Percentiles rank a stretch among this genome's conserved stretches.
Evolutionary conservation across 2,113 vertebrate genomes (phyloP).

Genomic region (Apeltes quadracus): DNA sequence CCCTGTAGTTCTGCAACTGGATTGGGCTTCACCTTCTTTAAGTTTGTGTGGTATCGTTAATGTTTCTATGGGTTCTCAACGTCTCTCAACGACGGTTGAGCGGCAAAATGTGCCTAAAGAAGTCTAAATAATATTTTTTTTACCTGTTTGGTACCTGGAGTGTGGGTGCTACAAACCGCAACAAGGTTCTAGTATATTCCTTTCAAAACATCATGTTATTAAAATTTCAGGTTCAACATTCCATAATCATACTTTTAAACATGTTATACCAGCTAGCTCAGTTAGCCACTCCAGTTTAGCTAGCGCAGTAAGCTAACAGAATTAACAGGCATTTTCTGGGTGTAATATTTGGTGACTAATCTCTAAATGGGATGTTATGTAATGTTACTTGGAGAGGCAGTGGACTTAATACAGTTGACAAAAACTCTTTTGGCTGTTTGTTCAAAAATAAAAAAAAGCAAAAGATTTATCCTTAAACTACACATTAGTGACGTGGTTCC

Average conservation of each 20-base stretch:
- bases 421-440: neutral
- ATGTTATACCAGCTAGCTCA: neutral
- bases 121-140: neutral
- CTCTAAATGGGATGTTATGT: neutral
- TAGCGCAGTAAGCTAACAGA: neutral
- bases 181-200: neutral
- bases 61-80: neutral
- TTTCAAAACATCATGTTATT: neutral
- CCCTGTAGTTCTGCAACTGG: constrained; percentile 28
- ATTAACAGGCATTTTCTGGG: neutral
- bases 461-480: constrained; percentile 19
- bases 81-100: neutral
- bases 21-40: neutral
- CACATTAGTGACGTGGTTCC: neutral
- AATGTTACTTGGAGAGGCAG: neutral
- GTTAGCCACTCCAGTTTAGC: neutral
- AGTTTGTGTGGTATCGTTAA: neutral
- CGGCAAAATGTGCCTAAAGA: too few relatives aligned
- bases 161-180: neutral
- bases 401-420: neutral
- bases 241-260: neutral
- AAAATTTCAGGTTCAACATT: neutral
- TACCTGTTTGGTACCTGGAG: too few relatives aligned
- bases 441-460: constrained; percentile 9
- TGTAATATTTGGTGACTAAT: neutral